These are phyloP conservation scores for Epinephelus awoara DNA, from an alignment of 2,797 vertebrate species.

Conservation along the genomic window DNA sequence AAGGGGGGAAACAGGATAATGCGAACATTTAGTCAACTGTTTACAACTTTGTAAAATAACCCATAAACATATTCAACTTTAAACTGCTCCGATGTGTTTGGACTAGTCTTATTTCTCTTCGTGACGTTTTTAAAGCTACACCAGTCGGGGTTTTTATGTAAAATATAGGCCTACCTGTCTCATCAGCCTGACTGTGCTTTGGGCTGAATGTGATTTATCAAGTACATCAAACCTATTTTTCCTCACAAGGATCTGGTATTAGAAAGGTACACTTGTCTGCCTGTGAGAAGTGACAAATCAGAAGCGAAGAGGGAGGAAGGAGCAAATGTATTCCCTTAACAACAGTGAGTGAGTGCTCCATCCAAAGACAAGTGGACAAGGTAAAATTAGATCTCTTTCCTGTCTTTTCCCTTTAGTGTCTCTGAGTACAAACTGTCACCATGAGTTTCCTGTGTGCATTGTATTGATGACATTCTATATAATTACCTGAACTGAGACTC, in stretches of 20 bases:
- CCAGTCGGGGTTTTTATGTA: conserved; percentile 19
- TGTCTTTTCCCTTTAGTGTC: not conserved
- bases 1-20: conserved; percentile 18
- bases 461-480: not conserved
- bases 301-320: not conserved
- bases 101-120: conserved; percentile 8
- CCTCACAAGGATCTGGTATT: not conserved
- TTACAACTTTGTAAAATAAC: conserved; percentile 34
- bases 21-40: conserved; percentile 26
- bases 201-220: conserved; percentile 35
- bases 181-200: conserved; percentile 15
- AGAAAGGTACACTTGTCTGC: not conserved
- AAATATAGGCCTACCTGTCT: conserved; percentile 23
- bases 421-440: not conserved
- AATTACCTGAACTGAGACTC: not conserved
- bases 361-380: not conserved
- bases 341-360: not conserved
- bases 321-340: conserved; percentile 1
- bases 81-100: conserved; percentile 10
- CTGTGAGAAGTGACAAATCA: conserved; percentile 10
- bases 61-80: conserved; percentile 17
- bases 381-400: not conserved
- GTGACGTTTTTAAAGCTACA: conserved; percentile 38
- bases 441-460: not conserved
- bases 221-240: conserved; percentile 8